phyloP scores from a whole-genome alignment of 2,888 invertebrate species.

The Euphydryas editha region DNA sequence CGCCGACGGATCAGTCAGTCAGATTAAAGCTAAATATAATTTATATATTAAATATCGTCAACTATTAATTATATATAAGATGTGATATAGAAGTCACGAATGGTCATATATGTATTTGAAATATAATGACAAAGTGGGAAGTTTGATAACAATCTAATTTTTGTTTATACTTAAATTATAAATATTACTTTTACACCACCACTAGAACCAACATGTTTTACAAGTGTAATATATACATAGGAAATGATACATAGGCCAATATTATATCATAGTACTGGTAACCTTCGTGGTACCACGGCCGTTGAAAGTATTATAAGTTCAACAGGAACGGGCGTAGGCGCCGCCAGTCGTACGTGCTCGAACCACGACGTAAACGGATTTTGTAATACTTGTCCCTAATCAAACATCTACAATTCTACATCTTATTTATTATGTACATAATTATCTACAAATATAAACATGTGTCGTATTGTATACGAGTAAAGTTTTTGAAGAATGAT shows the following conservation, averaged over 20 bases:
- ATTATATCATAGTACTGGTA: conserved; percentile 29
- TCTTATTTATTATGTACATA: conserved; percentile 39
- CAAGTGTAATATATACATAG: neutral
- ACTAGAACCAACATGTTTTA: neutral
- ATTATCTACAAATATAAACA: conserved; percentile 10
- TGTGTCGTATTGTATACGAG: neutral
- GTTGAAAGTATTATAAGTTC: conserved; percentile 43
- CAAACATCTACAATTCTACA: conserved; percentile 43
- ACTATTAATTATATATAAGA: neutral
- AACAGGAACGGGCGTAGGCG: conserved; percentile 41
- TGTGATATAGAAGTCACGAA: neutral
- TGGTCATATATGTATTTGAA: neutral
- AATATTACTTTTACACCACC: neutral
- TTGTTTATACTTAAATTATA: neutral
- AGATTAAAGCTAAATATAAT: conserved; percentile 42
- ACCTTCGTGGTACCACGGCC: conserved; percentile 45
- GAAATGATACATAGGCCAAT: conserved; percentile 9
- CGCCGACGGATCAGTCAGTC: too few relatives aligned
- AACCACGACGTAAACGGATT: conserved; percentile 36
- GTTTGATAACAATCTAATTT: neutral
- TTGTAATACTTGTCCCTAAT: conserved; percentile 41
- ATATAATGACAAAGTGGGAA: neutral
- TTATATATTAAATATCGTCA: conserved; percentile 15
- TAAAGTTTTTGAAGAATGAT: neutral
- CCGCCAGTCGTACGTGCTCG: conserved; percentile 37